Conservation (phyloP, 2,888 invertebrate genomes). For the Podabrus alpinus region DNA sequence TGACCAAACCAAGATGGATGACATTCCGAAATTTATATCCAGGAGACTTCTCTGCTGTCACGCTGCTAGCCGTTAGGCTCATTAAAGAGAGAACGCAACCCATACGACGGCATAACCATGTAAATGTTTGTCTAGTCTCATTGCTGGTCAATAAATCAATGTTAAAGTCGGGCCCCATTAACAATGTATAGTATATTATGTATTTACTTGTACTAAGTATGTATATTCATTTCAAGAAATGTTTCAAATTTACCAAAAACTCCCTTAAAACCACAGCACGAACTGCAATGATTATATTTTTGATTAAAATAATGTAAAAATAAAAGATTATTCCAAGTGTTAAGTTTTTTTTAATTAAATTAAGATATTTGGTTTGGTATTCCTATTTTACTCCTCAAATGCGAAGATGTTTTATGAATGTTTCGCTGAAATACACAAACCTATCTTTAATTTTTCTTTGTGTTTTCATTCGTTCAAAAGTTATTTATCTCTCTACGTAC, state of each 20-base stretch:
- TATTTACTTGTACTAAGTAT: not conserved
- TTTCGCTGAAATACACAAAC: not conserved
- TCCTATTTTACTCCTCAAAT: not conserved
- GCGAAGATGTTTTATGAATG: not conserved
- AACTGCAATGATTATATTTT: too few relatives aligned
- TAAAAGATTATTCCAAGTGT: too few relatives aligned
- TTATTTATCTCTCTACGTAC: slow-evolving; percentile 10
- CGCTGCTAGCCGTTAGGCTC: not conserved
- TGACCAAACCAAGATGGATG: not conserved
- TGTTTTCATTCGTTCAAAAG: not conserved
- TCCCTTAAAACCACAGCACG: too few relatives aligned
- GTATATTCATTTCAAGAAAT: not conserved
- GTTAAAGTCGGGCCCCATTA: not conserved
- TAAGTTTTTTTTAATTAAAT: not conserved
- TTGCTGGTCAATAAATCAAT: not conserved
- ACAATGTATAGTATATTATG: not conserved
- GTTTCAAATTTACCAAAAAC: not conserved
- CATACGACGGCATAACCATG: not conserved
- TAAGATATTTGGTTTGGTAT: not conserved
- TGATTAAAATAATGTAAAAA: too few relatives aligned
- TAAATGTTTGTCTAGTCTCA: not conserved
- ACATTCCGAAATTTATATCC: not conserved
- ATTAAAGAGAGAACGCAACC: not conserved
- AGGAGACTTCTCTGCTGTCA: not conserved
- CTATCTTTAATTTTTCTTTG: not conserved